phyloP scores from a whole-genome alignment of 2,888 invertebrate species.

The Cheilosia grossa region DNA sequence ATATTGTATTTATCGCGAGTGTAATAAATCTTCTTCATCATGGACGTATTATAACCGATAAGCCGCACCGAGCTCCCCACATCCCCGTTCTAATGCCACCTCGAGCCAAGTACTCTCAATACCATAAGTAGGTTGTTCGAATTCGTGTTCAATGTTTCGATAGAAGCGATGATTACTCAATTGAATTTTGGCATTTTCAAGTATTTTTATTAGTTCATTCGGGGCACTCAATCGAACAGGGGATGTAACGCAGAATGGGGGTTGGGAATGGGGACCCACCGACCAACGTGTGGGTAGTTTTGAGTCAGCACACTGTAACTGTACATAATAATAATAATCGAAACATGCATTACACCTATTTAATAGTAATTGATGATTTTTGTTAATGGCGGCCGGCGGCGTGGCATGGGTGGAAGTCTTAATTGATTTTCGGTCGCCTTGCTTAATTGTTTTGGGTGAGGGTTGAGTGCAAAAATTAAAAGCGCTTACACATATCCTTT shows the following conservation, averaged over 20 bases:
- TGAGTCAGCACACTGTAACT: not conserved
- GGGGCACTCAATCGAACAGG: not conserved
- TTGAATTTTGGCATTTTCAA: conserved; percentile 48
- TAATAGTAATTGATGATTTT: conserved; percentile 32
- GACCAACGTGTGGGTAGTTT: not conserved
- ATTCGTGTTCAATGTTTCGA: not conserved
- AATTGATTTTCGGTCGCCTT: not conserved
- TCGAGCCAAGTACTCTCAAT: not conserved
- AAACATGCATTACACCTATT: conserved; percentile 30
- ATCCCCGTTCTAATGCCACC: not conserved
- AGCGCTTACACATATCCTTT: too few relatives aligned
- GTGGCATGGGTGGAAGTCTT: not conserved
- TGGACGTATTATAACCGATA: conserved; percentile 18
- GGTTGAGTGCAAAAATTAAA: too few relatives aligned
- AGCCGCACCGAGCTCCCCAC: conserved; percentile 16
- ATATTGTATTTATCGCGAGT: conserved; percentile 27
- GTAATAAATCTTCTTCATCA: conserved; percentile 54
- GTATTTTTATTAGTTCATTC: conserved; percentile 19
- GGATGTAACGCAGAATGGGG: not conserved
- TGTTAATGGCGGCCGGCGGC: not conserved
- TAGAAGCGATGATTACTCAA: conserved; percentile 34
- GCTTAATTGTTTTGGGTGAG: not conserved
- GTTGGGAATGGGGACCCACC: not conserved
- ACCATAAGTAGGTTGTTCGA: not conserved
- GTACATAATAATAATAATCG: conserved; percentile 21